Base-by-base conservation (phyloP, 2,113 vertebrate species). In the Pardalotus punctatus region DNA sequence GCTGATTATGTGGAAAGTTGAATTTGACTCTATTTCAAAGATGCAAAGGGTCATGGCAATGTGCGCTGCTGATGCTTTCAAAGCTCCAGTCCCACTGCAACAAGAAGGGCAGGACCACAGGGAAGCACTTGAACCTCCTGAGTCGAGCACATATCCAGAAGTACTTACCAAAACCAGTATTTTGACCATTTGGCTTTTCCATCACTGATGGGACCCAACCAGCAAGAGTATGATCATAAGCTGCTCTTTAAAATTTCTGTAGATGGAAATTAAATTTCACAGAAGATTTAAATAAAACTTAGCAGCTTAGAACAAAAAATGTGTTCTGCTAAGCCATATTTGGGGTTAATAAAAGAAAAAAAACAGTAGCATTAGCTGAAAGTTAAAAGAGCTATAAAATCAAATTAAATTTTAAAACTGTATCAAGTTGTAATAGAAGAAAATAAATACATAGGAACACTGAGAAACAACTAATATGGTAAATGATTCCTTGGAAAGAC, bases 101-200 rank as follows among this genome's bases (percentile, higher is more conserved):
- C 18, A 57, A 58, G 61, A 65, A 58, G 11, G 10, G 13, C 36
- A 67, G 31, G 28, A n/a, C 38, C 15, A 5, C 6, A 47, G 27
- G 40, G 57, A 81, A 89, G 64, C 24, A 17, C 2, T 2, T 56
- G 36, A 42, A n/a, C 24, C 33, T 66, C 35, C 19, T 35, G 14
- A 42, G 50, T 5, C 61, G 14, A 88, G 42, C 54, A 43, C n/a
- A 43, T 21, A 62, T 4, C 8, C 54, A 88, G n/a, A 91, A 91
- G 10, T 31, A 53, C 0, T 1, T 40, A 47, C 7, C 42, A 64
- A 66, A 83, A 6, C 4, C 0, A 2, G 1, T 24, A 20, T 27
- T 64, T 50, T 33, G 11, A 38, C 36, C 5, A 4, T 67, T 57
- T 87, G 69, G 16, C 48, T 84, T 93, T 84, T 47, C 51, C 33